A percentile compares a stretch with the other conserved stretches of the same genome.
phyloP scores from a whole-genome alignment of 2,113 vertebrate genomes.

The Lophotis ruficrista region DNA sequence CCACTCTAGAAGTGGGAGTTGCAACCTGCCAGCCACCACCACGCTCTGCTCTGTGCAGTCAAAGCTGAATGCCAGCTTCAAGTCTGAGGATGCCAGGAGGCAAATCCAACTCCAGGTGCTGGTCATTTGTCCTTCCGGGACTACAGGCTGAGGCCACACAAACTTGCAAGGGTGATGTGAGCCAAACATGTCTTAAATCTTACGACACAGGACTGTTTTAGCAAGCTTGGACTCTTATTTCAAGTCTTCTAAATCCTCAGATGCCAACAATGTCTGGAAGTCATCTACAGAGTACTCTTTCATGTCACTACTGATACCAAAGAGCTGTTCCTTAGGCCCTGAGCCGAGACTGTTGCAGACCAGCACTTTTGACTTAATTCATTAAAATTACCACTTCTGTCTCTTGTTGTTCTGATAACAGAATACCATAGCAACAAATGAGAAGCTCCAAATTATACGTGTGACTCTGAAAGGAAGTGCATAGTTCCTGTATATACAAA shows the following conservation, averaged over 20 bases:
- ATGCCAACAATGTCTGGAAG: background rate
- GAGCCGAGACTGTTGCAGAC: background rate
- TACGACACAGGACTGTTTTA: background rate
- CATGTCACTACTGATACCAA: background rate
- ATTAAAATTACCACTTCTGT: background rate
- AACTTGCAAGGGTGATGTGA: fast-evolving
- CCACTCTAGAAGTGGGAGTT: background rate
- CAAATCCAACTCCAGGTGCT: background rate
- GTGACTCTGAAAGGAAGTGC: conserved; percentile 34
- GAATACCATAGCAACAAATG: conserved; percentile 34
- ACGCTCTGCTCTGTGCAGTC: fast-evolving
- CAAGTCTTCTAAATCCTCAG: background rate
- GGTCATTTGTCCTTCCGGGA: background rate
- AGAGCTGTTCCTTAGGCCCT: background rate
- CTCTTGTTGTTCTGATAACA: background rate
- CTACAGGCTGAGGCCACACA: background rate
- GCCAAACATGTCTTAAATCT: background rate
- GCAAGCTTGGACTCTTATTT: background rate
- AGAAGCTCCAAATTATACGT: background rate
- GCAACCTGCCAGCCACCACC: background rate
- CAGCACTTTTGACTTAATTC: background rate
- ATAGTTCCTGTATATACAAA: conserved; percentile 4
- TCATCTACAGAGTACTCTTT: background rate
- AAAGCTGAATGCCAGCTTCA: background rate
- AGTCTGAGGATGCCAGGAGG: background rate